Conservation (phyloP, 2,888 invertebrate genomes). For the Oeneis ivallda region DNA sequence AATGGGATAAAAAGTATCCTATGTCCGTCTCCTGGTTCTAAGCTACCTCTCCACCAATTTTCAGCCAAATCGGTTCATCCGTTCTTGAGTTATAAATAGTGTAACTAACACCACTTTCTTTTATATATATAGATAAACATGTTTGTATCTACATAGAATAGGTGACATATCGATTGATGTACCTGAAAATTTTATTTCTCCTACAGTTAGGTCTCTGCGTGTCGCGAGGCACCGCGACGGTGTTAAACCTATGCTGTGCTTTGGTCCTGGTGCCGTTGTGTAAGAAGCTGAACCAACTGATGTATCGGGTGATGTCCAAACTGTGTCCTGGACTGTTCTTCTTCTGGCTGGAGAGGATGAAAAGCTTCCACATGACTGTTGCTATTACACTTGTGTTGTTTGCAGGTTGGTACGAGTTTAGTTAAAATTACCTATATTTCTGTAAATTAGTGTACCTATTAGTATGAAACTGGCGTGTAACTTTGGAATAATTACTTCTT, state of each 20-base stretch:
- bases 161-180: no score
- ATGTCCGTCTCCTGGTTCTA: no score
- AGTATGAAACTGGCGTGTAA: not conserved
- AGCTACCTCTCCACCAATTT: no score
- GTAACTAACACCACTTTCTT: no score
- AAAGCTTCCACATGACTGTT: constrained; percentile 79
- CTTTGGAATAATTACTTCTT: no score
- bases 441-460: not conserved
- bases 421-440: not conserved
- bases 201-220: constrained; percentile 79
- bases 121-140: no score
- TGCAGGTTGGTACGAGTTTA: constrained; percentile 66
- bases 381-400: constrained; percentile 73
- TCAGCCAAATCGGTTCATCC: no score
- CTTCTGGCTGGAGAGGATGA: constrained; percentile 76
- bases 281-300: constrained; percentile 73
- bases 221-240: constrained; percentile 79
- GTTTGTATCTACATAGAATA: not conserved
- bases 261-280: constrained; percentile 75
- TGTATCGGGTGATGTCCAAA: constrained; percentile 62
- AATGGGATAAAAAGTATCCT: no score
- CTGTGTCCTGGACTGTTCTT: constrained; percentile 68
- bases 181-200: constrained; percentile 25
- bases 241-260: constrained; percentile 71
- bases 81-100: no score